Evolutionary conservation across 2,797 vertebrate species (phyloP).

Genomic region (Simalia tracyae): DNA sequence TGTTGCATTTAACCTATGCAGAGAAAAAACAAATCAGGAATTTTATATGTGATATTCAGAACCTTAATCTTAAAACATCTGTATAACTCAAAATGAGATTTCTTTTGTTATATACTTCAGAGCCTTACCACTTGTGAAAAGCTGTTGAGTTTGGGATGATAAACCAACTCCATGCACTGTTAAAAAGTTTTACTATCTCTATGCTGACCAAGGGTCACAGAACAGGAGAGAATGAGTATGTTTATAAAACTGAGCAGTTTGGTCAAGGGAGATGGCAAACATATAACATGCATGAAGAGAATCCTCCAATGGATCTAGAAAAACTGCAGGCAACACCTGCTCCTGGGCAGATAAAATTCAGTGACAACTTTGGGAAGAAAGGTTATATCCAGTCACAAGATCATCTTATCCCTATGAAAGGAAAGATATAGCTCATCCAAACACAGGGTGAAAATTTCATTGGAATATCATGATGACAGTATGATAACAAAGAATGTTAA

Average conservation of each 20-base stretch:
- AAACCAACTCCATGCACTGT: neutral
- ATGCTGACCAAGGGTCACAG: neutral
- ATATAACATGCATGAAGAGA: neutral
- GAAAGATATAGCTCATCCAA: neutral
- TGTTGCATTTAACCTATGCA: slow-evolving; percentile 57
- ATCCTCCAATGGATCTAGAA: neutral
- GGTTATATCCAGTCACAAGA: neutral
- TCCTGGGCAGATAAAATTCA: neutral
- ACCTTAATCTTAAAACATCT: neutral
- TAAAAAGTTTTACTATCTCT: neutral
- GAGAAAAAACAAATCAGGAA: neutral
- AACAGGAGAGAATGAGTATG: neutral
- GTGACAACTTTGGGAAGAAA: neutral
- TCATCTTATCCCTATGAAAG: neutral
- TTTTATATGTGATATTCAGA: neutral
- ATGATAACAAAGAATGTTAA: neutral
- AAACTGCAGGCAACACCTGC: neutral
- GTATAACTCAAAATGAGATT: neutral
- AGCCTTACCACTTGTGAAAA: neutral
- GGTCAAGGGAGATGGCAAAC: neutral
- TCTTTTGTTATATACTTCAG: neutral
- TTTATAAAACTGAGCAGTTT: neutral
- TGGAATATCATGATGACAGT: neutral
- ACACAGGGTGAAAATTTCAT: neutral
- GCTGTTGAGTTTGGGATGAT: neutral